These are phyloP conservation scores for Gymnopithys bicolor DNA, from an alignment of 2,797 vertebrate genomes.

Conservation along the genomic window DNA sequence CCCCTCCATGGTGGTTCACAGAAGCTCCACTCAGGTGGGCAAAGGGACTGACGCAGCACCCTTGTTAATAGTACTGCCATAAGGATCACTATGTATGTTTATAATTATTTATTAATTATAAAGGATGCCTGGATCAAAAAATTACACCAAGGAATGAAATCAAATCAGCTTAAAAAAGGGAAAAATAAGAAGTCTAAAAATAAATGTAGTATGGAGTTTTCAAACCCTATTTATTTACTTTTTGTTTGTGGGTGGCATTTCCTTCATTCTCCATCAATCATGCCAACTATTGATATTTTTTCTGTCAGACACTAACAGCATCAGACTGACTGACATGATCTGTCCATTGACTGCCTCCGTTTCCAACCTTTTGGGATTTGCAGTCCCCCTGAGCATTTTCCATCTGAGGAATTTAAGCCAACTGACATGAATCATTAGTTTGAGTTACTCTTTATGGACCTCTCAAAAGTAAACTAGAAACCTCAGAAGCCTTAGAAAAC, in stretches of 20 bases:
- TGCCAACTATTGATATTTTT: constrained; percentile 30
- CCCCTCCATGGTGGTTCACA: not conserved
- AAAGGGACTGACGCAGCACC: not conserved
- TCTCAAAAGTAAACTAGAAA: constrained; percentile 1
- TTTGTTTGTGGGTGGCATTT: not conserved
- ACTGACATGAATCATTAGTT: constrained; percentile 2
- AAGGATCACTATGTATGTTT: not conserved
- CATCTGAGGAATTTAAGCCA: not conserved
- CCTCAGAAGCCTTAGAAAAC: not conserved
- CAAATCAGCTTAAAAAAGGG: not conserved
- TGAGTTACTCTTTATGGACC: not conserved
- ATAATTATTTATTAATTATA: not conserved
- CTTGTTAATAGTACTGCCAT: not conserved
- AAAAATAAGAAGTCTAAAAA: not conserved
- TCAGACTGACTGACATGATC: constrained; percentile 36
- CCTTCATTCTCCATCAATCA: not conserved
- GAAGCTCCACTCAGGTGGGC: not conserved
- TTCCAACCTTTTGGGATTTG: constrained; percentile 28
- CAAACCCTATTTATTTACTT: not conserved
- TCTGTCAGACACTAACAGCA: not conserved
- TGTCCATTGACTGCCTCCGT: not conserved
- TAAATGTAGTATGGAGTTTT: not conserved
- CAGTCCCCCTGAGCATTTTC: not conserved
- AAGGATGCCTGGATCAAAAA: not conserved
- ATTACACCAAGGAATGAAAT: not conserved